These are phyloP conservation scores for Trichomycterus rosablanca DNA, from an alignment of 2,113 vertebrate genomes.

Conservation along the genomic window DNA sequence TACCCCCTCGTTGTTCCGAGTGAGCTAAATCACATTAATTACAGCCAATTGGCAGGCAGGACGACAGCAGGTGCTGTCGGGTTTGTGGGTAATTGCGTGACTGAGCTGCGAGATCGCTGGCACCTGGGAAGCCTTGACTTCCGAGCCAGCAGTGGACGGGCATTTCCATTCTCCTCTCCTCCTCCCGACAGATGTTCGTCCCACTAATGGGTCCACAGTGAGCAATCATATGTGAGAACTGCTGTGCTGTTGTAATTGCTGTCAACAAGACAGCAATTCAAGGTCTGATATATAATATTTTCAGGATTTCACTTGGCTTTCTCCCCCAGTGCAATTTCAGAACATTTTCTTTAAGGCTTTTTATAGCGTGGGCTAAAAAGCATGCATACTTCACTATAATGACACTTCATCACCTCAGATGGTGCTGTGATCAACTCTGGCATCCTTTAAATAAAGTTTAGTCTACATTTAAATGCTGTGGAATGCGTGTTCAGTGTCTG, in stretches of 20 bases:
- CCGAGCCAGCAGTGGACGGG: slow-evolving; percentile 13
- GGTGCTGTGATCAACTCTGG: too few relatives aligned
- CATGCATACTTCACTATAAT: neutral
- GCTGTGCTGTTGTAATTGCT: slow-evolving; percentile 37
- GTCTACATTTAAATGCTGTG: too few relatives aligned
- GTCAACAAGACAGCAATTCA: slow-evolving; percentile 15
- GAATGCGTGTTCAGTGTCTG: slow-evolving; percentile 1
- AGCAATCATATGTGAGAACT: slow-evolving; percentile 9
- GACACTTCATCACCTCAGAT: too few relatives aligned
- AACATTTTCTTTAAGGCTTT: neutral
- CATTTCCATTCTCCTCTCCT: slow-evolving; percentile 5
- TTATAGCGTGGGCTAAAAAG: neutral
- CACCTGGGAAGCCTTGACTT: slow-evolving; percentile 31
- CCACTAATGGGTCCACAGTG: slow-evolving; percentile 9
- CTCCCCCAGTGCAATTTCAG: slow-evolving; percentile 24
- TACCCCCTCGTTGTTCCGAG: slow-evolving; percentile 22
- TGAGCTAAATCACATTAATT: slow-evolving; percentile 42
- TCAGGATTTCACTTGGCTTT: slow-evolving; percentile 3
- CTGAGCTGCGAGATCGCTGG: slow-evolving; percentile 18
- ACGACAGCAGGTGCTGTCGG: slow-evolving; percentile 37
- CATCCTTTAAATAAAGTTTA: too few relatives aligned
- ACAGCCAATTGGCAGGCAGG: slow-evolving; percentile 33
- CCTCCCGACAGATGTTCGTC: slow-evolving; percentile 36
- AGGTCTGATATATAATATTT: neutral
- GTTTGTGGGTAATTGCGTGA: slow-evolving; percentile 40